Percentiles rank a stretch among this genome's conserved stretches.
phyloP scores from a whole-genome alignment of 2,113 vertebrate genomes.

The Platysternon megacephalum region DNA sequence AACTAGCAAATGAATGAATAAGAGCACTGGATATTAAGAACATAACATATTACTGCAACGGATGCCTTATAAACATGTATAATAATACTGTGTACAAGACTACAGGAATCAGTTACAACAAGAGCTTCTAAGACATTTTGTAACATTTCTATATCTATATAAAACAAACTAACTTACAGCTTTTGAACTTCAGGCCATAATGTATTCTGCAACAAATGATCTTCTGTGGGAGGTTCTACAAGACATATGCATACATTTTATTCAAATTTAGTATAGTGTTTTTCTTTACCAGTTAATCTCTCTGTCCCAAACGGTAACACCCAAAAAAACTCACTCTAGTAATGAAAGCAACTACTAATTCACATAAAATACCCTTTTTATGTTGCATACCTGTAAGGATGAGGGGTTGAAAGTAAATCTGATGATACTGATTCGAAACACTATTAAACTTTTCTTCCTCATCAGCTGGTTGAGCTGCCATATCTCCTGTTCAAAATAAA shows the following conservation, averaged over 20 bases:
- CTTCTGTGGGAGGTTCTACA: constrained; percentile 94
- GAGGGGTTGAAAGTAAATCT: constrained; percentile 90
- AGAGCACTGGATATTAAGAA: neutral
- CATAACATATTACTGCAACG: neutral
- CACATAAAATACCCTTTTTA: neutral
- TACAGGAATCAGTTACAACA: neutral
- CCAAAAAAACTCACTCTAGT: neutral
- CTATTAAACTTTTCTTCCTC: constrained; percentile 80
- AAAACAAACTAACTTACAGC: constrained; percentile 85
- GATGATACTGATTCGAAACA: constrained; percentile 87
- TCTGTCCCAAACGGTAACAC: neutral
- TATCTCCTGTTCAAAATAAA: constrained; percentile 82
- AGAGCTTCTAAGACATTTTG: neutral
- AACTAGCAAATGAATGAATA: neutral
- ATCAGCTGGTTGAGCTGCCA: constrained; percentile 62
- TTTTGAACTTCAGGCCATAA: constrained; percentile 98
- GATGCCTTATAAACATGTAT: neutral
- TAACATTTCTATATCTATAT: neutral
- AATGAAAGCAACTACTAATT: neutral
- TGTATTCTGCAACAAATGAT: constrained; percentile 97
- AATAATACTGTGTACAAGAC: neutral
- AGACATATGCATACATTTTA: constrained; percentile 48
- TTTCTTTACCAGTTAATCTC: neutral
- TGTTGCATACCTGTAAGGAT: constrained; percentile 86
- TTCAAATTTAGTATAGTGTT: neutral